Base-by-base conservation (phyloP, 1,140 invertebrate species). In the Calosoma granatense region DNA sequence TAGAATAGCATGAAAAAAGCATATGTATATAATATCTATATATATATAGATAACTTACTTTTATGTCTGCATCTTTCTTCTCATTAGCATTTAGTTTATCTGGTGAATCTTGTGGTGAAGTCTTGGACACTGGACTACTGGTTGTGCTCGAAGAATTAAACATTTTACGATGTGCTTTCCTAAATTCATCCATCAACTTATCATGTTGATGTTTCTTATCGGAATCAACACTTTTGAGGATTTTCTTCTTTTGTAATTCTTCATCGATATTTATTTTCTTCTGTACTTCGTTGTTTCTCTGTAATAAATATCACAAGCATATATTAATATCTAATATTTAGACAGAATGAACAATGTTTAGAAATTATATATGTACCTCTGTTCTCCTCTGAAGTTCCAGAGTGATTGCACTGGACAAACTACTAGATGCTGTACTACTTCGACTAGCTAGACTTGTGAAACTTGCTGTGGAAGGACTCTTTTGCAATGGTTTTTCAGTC, bases 181-280 rank as follows among this genome's bases (percentile, higher is more conserved):
- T 90, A 67, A 92, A 91, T 74, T 92, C 90, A 72, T 90, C 84
- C 86, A 92, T 92, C 51, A 92, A 70, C 65, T 88, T 81, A 58
- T 79, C 78, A 61, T 86, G 83, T 61, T 83, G 82, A 67, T 77
- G 73, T 58, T 80, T 78, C 64, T 83, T 79, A n/a, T 81, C 80
- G 53, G 77, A 72, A 55, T 75, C 73, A 14, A 77, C 63, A 43
- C 64, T 62, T 60, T 67, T 70, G 12, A 73, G 56, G 9, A 72
- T 63, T 58, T 74, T 76, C 52, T 72, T 73, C 56, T 70, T 71
- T 60, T 73, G 71, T 19, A 71, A 56, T 59, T 73, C 72, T 59
- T 74, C 72, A 59, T 69, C 72, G 58, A 68, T 67, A 15, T 58
- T 64, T 64, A 56, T 22, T 64, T 59, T 58, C 57, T 65, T 67